Evolutionary conservation across 1,140 invertebrate genomes (phyloP).

Genomic region (Drosophila lowei): DNA sequence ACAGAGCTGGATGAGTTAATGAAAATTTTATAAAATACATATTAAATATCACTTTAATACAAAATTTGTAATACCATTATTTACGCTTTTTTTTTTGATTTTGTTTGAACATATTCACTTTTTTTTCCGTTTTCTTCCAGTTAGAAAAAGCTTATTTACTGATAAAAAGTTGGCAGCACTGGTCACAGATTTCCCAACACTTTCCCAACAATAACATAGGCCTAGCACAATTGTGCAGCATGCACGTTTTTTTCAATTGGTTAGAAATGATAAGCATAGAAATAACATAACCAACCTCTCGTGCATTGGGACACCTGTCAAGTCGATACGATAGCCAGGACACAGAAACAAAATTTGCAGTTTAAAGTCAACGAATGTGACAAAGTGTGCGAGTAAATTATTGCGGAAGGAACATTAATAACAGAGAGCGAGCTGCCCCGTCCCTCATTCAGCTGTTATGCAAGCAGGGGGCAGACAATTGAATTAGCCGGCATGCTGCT

Average conservation of each 20-base stretch:
- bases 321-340: conserved; percentile 20
- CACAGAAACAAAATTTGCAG: conserved; percentile 53
- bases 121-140: too few relatives aligned
- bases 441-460: conserved; percentile 43
- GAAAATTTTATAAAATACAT: too few relatives aligned
- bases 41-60: too few relatives aligned
- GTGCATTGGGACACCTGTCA: conserved; percentile 19
- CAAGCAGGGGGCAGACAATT: conserved; percentile 50
- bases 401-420: conserved; percentile 56
- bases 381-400: conserved; percentile 44
- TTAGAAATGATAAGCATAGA: conserved; percentile 62
- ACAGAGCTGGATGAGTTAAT: too few relatives aligned
- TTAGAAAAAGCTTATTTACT: too few relatives aligned
- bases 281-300: conserved; percentile 37
- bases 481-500: conserved; percentile 72
- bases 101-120: too few relatives aligned
- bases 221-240: conserved; percentile 49
- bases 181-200: conserved; percentile 13
- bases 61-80: too few relatives aligned
- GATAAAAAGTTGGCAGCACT: too few relatives aligned
- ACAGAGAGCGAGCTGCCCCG: conserved; percentile 22
- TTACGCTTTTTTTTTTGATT: too few relatives aligned
- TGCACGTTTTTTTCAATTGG: conserved; percentile 63
- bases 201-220: conserved; percentile 45
- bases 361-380: conserved; percentile 59